These are phyloP conservation scores for Laticauda laticaudata DNA, from an alignment of 2,113 vertebrate species.

Conservation along the genomic window DNA sequence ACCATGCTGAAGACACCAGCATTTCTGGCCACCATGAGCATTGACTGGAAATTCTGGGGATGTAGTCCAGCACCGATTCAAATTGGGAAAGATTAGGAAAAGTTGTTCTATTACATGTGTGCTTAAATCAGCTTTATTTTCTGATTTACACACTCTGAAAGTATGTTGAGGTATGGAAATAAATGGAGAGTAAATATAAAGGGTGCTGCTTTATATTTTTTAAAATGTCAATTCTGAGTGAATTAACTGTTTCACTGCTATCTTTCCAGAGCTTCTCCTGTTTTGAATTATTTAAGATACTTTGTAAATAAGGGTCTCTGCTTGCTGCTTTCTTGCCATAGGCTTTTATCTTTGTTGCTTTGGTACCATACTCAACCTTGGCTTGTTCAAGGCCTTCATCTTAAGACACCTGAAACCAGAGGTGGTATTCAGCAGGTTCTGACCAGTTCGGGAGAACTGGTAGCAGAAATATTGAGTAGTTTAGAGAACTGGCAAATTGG, in stretches of 20 bases:
- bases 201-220: not conserved
- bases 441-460: too few species aligned
- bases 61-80: too few species aligned
- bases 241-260: not conserved
- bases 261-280: not conserved
- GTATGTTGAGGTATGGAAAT: not conserved
- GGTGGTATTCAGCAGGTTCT: too few species aligned
- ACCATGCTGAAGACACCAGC: not conserved
- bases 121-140: not conserved
- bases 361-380: not conserved
- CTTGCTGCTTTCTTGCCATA: not conserved
- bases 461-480: too few species aligned
- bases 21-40: not conserved
- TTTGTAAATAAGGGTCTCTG: not conserved
- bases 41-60: too few species aligned
- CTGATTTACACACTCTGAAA: not conserved
- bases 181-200: not conserved
- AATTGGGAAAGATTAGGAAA: too few species aligned
- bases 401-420: not conserved
- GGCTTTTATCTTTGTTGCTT: not conserved
- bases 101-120: too few species aligned
- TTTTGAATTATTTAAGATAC: not conserved
- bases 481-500: too few species aligned
- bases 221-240: not conserved
- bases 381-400: not conserved